These are phyloP conservation scores for Molanna angustata DNA, from an alignment of 2,888 invertebrate species.

Conservation along the genomic window DNA sequence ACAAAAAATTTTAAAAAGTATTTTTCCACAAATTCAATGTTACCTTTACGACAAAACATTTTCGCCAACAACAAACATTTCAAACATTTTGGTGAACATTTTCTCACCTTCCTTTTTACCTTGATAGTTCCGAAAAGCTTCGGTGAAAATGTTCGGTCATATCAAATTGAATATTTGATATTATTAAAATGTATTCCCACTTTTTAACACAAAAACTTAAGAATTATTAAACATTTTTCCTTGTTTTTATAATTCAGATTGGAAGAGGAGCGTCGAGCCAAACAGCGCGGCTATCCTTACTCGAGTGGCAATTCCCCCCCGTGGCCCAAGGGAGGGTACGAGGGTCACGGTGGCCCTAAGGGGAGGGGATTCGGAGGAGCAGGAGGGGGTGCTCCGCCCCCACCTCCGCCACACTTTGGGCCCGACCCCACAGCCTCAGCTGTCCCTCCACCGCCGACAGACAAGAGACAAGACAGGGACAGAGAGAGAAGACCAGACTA, in stretches of 20 bases:
- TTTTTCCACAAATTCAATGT: too few relatives aligned
- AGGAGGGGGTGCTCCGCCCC: slow-evolving; percentile 4
- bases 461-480: slow-evolving; percentile 40
- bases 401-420: slow-evolving; percentile 34
- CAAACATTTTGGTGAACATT: too few relatives aligned
- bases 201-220: too few relatives aligned
- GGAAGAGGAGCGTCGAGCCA: slow-evolving; percentile 57
- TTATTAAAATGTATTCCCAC: too few relatives aligned
- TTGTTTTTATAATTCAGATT: slow-evolving; percentile 40
- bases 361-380: background rate
- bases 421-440: slow-evolving; percentile 42
- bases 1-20: too few relatives aligned
- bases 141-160: too few relatives aligned
- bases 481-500: slow-evolving; percentile 43
- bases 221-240: too few relatives aligned
- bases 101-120: too few relatives aligned
- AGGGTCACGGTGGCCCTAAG: slow-evolving; percentile 4
- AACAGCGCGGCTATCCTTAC: slow-evolving; percentile 41
- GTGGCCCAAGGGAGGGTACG: slow-evolving; percentile 10
- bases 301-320: slow-evolving; percentile 8
- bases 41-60: too few relatives aligned
- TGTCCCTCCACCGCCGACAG: background rate
- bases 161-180: too few relatives aligned
- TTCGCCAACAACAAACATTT: too few relatives aligned
- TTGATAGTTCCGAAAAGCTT: too few relatives aligned